Evolutionary conservation across 2,113 vertebrate genomes (phyloP).

Genomic region (Regulus satrapa): DNA sequence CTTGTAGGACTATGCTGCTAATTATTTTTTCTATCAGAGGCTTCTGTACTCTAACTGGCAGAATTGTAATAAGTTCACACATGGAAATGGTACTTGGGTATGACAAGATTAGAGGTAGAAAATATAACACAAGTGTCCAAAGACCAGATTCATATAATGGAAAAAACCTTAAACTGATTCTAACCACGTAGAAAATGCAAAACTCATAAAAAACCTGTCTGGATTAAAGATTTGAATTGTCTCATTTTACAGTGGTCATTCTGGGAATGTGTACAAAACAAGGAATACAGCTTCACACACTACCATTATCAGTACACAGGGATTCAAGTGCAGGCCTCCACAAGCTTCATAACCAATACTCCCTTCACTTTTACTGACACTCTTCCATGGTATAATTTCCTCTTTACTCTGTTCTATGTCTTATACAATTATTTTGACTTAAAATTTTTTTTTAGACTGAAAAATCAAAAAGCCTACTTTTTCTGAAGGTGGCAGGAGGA

Average conservation of each 20-base stretch:
- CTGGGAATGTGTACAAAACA: neutral
- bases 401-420: neutral
- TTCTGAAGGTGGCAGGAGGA: neutral
- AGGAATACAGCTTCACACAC: neutral
- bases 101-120: accelerated
- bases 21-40: neutral
- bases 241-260: neutral
- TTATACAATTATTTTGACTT: neutral
- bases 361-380: neutral
- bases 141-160: neutral
- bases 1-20: neutral
- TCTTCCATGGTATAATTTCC: neutral
- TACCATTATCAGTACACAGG: neutral
- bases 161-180: neutral
- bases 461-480: neutral
- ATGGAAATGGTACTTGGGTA: neutral
- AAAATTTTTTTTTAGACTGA: neutral
- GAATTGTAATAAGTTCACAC: neutral
- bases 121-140: neutral
- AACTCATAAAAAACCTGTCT: neutral
- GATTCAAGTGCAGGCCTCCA: neutral
- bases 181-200: neutral
- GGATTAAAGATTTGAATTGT: neutral
- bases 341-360: neutral
- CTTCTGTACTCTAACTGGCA: neutral